Conservation (phyloP, 1,140 invertebrate species). For the Vanessa tameamea region DNA sequence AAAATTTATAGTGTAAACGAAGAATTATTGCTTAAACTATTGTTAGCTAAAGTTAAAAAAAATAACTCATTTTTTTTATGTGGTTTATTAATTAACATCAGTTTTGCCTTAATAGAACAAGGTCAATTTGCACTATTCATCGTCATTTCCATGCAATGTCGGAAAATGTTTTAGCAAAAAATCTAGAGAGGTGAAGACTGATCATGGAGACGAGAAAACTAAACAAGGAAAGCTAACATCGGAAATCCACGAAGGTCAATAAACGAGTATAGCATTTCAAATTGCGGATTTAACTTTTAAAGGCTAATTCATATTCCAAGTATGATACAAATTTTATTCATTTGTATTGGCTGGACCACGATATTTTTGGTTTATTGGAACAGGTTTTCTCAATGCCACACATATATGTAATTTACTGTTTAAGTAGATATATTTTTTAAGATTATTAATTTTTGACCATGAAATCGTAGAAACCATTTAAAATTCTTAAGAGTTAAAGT, state of each 20-base stretch:
- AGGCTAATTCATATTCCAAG: constrained; percentile 12
- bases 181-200: constrained; percentile 6
- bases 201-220: constrained; percentile 41
- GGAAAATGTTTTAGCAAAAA: constrained; percentile 22
- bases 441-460: neutral
- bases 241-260: constrained; percentile 50
- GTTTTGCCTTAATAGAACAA: constrained; percentile 13
- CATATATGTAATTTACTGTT: neutral
- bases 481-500: no score
- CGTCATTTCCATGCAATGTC: constrained; percentile 17
- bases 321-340: constrained; percentile 3
- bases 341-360: neutral
- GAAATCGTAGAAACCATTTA: neutral
- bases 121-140: constrained; percentile 22
- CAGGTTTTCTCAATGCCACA: constrained; percentile 4
- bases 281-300: constrained; percentile 20
- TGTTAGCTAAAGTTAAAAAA: neutral
- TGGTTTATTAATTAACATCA: constrained; percentile 17
- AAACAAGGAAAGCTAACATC: constrained; percentile 54
- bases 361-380: neutral
- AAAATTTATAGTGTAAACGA: no score
- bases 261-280: constrained; percentile 13
- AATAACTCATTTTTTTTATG: neutral
- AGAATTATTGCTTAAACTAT: neutral
- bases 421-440: neutral